These are phyloP conservation scores for Microtus pennsylvanicus DNA, from an alignment of 2,113 vertebrate genomes.

Conservation along the genomic window DNA sequence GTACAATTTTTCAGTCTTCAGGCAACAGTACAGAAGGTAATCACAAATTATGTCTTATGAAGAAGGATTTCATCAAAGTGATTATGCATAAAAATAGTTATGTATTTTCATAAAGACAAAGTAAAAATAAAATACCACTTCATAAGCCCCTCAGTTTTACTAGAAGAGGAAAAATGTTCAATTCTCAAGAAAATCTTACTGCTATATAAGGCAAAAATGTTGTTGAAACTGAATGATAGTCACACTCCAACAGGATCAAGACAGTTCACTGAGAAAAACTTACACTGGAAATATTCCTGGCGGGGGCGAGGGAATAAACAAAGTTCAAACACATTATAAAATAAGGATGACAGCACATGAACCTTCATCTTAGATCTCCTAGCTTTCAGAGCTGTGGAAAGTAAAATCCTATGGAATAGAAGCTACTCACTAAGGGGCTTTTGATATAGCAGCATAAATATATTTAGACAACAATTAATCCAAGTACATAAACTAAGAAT, in stretches of 20 bases:
- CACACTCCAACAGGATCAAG: constrained; percentile 14
- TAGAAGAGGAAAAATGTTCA: constrained; percentile 12
- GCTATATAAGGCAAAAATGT: not conserved
- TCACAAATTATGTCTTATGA: not conserved
- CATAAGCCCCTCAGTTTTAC: not conserved
- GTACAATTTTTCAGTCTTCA: constrained; percentile 4
- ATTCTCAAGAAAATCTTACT: not conserved
- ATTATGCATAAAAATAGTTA: not conserved
- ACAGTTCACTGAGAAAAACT: not conserved
- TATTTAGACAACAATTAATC: not conserved
- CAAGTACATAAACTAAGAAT: constrained; percentile 33
- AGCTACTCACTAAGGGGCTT: not conserved
- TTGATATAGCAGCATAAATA: not conserved
- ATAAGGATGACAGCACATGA: not conserved
- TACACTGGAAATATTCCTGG: not conserved
- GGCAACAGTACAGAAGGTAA: not conserved
- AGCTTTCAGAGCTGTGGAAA: not conserved
- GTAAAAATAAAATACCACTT: constrained; percentile 33
- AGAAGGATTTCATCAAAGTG: constrained; percentile 47
- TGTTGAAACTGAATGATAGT: not conserved
- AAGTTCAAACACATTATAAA: not conserved
- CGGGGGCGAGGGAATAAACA: not conserved
- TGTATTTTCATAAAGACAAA: not conserved
- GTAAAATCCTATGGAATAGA: not conserved
- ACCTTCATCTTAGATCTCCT: not conserved